Conservation (phyloP, 2,888 invertebrate species). For the Eutolmus rufibarbis region DNA sequence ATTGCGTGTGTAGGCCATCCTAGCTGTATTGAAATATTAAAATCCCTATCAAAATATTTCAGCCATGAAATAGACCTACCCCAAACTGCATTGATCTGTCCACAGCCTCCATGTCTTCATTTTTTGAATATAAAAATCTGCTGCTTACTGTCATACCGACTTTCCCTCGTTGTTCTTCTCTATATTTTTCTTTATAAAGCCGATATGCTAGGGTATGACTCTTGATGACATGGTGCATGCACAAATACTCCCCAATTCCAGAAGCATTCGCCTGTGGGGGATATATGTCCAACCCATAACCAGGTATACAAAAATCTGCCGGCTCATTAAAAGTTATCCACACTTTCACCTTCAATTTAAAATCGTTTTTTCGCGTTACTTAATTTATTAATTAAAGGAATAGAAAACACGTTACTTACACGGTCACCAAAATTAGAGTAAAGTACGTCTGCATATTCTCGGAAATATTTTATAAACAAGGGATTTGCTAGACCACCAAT, state of each 20-base stretch:
- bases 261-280: slow-evolving; percentile 60
- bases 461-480: slow-evolving; percentile 63
- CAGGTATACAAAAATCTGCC: slow-evolving; percentile 60
- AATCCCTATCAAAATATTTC: not conserved
- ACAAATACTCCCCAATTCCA: slow-evolving; percentile 65
- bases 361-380: not conserved
- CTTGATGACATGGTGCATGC: slow-evolving; percentile 63
- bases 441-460: slow-evolving; percentile 63
- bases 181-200: slow-evolving; percentile 60
- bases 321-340: slow-evolving; percentile 72
- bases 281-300: slow-evolving; percentile 62
- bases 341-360: slow-evolving; percentile 57
- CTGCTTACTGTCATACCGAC: slow-evolving; percentile 54
- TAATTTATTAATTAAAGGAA: not conserved
- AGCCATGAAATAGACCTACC: slow-evolving; percentile 47
- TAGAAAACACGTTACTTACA: slow-evolving; percentile 51
- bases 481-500: slow-evolving; percentile 66
- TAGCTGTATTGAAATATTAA: slow-evolving; percentile 50
- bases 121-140: slow-evolving; percentile 52
- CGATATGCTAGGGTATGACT: slow-evolving; percentile 67
- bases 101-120: slow-evolving; percentile 49
- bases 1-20: slow-evolving; percentile 59
- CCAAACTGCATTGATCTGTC: slow-evolving; percentile 54
- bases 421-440: slow-evolving; percentile 64
- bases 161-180: slow-evolving; percentile 53